Conservation (phyloP, 2,888 invertebrate genomes). For the Tenthredo scrophulariae region DNA sequence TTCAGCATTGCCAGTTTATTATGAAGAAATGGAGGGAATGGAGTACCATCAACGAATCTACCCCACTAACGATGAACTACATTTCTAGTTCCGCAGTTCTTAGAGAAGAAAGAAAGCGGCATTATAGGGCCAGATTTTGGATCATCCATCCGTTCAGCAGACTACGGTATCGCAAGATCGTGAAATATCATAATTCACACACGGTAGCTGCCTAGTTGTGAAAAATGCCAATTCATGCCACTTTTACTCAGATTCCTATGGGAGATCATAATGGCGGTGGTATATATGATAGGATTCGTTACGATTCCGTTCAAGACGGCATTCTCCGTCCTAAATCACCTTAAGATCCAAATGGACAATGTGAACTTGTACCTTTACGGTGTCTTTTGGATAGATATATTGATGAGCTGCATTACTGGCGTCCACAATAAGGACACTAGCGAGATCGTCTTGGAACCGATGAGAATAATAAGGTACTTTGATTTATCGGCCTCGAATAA, state of each 20-base stretch:
- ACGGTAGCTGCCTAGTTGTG: constrained; percentile 33
- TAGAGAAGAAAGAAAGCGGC: constrained; percentile 67
- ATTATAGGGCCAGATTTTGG: constrained; percentile 66
- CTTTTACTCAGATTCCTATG: constrained; percentile 68
- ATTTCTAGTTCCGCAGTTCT: constrained; percentile 67
- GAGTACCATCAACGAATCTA: constrained; percentile 61
- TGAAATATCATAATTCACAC: not conserved
- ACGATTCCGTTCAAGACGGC: constrained; percentile 71
- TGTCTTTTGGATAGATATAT: constrained; percentile 72
- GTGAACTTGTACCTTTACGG: constrained; percentile 68
- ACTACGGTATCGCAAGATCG: constrained; percentile 57
- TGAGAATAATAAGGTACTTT: constrained; percentile 67
- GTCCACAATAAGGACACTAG: constrained; percentile 61
- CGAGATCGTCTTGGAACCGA: constrained; percentile 64
- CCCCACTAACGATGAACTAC: constrained; percentile 66
- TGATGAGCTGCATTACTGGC: constrained; percentile 69
- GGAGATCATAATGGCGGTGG: constrained; percentile 70
- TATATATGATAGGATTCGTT: constrained; percentile 68
- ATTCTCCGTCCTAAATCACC: constrained; percentile 69
- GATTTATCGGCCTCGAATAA: not conserved
- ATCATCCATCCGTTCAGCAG: constrained; percentile 74
- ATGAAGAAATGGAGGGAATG: constrained; percentile 57
- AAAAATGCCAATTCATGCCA: not conserved
- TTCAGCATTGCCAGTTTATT: not conserved
- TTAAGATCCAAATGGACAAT: constrained; percentile 63